These are phyloP conservation scores for Pipistrellus pipistrellus DNA, from an alignment of 2,797 vertebrate species.

Conservation along the genomic window DNA sequence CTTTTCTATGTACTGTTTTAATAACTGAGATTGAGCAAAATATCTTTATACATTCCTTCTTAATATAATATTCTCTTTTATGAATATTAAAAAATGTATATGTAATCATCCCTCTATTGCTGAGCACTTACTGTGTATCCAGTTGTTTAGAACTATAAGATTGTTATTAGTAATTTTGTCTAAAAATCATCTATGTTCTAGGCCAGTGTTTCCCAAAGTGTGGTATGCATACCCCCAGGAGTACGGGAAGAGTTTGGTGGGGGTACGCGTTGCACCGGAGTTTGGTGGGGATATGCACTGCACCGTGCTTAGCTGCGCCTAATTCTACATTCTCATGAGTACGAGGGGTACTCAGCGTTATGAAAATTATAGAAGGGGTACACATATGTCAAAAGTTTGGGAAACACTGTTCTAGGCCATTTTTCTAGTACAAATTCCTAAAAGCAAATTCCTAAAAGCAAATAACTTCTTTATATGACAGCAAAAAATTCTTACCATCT, in stretches of 20 bases:
- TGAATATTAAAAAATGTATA: background rate
- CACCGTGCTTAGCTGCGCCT: too few relatives aligned
- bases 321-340: too few relatives aligned
- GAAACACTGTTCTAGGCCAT: background rate
- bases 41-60: background rate
- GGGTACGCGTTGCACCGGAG: too few relatives aligned
- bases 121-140: background rate
- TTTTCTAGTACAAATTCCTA: conserved; percentile 47
- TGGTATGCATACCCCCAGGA: too few relatives aligned
- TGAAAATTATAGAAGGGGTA: too few relatives aligned
- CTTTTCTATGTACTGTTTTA: conserved; percentile 30
- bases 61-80: background rate
- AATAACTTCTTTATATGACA: conserved; percentile 51
- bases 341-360: too few relatives aligned
- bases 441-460: conserved; percentile 51
- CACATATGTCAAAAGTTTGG: too few relatives aligned
- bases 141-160: background rate
- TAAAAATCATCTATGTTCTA: conserved; percentile 45
- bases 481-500: conserved; percentile 27
- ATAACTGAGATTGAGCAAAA: conserved; percentile 27
- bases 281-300: too few relatives aligned
- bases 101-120: background rate
- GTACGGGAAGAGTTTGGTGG: too few relatives aligned
- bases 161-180: conserved; percentile 26
- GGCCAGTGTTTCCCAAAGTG: background rate